phyloP scores from a whole-genome alignment of 2,888 invertebrate species.

The Nemoura dubitans region DNA sequence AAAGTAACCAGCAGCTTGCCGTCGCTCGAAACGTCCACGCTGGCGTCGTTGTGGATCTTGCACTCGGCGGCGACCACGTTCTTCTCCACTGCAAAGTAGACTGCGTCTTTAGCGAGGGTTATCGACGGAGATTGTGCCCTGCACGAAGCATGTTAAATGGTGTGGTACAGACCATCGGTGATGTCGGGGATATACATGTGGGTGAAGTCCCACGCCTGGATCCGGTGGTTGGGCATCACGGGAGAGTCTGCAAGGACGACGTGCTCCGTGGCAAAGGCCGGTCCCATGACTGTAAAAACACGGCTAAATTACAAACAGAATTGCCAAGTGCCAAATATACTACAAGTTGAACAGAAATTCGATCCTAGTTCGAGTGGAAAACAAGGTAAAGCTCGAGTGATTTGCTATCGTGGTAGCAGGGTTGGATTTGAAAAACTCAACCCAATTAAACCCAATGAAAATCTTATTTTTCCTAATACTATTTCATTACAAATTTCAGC shows the following conservation, averaged over 20 bases:
- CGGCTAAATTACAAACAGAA: background rate
- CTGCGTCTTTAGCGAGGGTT: background rate
- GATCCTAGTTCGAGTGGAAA: too few species aligned
- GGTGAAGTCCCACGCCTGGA: conserved; percentile 87
- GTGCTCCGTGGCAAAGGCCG: conserved; percentile 53
- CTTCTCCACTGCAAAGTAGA: conserved; percentile 65
- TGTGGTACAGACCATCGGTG: conserved; percentile 69
- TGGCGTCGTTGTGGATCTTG: conserved; percentile 87
- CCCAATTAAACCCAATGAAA: too few species aligned
- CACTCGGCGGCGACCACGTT: conserved; percentile 83
- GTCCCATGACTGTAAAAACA: background rate
- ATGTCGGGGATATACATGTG: conserved; percentile 76
- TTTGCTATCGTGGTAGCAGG: too few species aligned
- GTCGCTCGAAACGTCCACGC: conserved; percentile 83
- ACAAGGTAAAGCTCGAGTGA: too few species aligned
- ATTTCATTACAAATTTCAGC: too few species aligned
- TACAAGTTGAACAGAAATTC: too few species aligned
- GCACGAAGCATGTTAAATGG: background rate
- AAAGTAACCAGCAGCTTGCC: conserved; percentile 80
- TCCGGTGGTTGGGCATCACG: conserved; percentile 76
- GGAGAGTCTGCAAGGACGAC: conserved; percentile 65
- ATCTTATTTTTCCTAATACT: too few species aligned
- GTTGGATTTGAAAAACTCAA: too few species aligned
- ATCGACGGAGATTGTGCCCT: background rate
- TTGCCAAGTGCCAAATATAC: too few species aligned